Percentiles rank a stretch among this genome's conserved stretches.
phyloP scores from a whole-genome alignment of 2,113 vertebrate species.

The Mystacornis crossleyi region DNA sequence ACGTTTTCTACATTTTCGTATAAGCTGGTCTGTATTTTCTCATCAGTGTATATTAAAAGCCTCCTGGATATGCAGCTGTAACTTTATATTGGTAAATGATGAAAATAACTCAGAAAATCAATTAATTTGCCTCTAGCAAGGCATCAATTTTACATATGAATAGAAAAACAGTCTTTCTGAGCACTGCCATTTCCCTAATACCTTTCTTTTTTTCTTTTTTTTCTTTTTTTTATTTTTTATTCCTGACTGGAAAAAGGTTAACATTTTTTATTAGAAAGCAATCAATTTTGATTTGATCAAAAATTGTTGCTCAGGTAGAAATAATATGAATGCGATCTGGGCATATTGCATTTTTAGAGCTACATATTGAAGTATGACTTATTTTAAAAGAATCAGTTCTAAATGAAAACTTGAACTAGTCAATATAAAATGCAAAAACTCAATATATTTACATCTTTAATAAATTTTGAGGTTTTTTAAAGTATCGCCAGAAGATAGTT shows the following conservation, averaged over 20 bases:
- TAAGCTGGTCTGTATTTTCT: not conserved
- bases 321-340: not conserved
- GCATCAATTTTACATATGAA: not conserved
- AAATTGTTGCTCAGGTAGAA: not conserved
- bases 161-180: not conserved
- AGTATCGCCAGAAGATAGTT: not conserved
- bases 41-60: not conserved
- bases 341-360: not conserved
- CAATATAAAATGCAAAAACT: not conserved
- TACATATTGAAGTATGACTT: not conserved
- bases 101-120: conserved; percentile 31
- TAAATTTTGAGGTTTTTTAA: not conserved
- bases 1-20: not conserved
- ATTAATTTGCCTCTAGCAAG: conserved; percentile 20
- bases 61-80: not conserved
- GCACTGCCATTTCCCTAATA: not conserved
- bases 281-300: conserved; percentile 14
- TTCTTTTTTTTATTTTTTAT: not conserved
- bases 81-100: not conserved
- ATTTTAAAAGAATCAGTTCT: not conserved
- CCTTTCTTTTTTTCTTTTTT: rapidly evolving
- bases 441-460: not conserved
- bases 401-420: not conserved
- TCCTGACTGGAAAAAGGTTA: not conserved
- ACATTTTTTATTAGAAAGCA: not conserved